Conservation (phyloP, 1,140 invertebrate genomes). For the Cherax quadricarinatus region DNA sequence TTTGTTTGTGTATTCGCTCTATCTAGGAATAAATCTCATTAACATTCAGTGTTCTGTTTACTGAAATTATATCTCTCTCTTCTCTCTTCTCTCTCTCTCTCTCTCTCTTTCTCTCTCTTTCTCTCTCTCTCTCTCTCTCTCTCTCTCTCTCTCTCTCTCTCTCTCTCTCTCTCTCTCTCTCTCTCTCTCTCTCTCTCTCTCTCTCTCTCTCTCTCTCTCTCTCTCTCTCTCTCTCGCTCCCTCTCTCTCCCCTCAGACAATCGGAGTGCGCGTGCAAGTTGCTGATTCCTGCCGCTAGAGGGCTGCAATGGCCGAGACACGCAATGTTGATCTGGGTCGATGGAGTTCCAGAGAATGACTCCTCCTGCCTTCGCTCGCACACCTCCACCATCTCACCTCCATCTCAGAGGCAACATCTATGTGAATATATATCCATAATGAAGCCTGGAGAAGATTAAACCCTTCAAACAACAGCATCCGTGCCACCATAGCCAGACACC, state of each 20-base stretch:
- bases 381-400: not conserved
- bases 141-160: not conserved
- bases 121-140: not conserved
- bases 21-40: too few relatives aligned
- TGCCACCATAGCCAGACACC: too few relatives aligned
- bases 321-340: conserved; percentile 49
- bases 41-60: too few relatives aligned
- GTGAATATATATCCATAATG: too few relatives aligned
- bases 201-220: not conserved
- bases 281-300: conserved; percentile 63
- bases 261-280: conserved; percentile 40
- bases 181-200: not conserved
- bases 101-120: not conserved
- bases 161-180: not conserved
- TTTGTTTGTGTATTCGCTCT: too few relatives aligned
- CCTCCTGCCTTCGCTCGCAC: not conserved
- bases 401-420: not conserved
- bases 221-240: not conserved
- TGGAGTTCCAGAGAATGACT: not conserved
- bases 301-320: conserved; percentile 51
- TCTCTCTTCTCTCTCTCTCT: not conserved
- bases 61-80: too few relatives aligned
- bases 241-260: not conserved
- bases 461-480: too few relatives aligned
- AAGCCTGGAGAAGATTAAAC: too few relatives aligned